Base-by-base conservation (phyloP, 2,888 invertebrate species). In the Rutpela maculata region DNA sequence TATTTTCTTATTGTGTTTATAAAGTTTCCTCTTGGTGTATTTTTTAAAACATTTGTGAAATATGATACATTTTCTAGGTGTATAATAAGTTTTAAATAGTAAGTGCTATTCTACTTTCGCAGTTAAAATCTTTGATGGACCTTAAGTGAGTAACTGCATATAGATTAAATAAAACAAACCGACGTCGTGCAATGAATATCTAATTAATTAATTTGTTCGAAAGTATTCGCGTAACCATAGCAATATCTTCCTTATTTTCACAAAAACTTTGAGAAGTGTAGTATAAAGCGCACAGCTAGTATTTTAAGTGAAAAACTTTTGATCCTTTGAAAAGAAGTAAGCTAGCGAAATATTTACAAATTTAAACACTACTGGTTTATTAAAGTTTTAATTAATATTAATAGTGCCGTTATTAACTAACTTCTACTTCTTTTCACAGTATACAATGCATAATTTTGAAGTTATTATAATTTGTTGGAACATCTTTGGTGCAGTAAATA, bases 241-340 rank as follows among this genome's bases (percentile, higher is more conserved):
- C 65, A n/a, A 35, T 65, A 35, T 65, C 65, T 31, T 56, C 56
- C 59, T 35, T 11, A n/a, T 26, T 70, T 57, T 66, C 68, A 26
- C 60, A 65, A 69, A 69, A 65, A 62, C 15, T 67, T 55, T 9
- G 1, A 35, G 19, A 70, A 76, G 55, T 60, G 67, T 50, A 70
- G 26, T 60, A 43, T 38, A 31, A 31, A 66, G 65, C 15, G 60
- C 22, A n/a, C 19, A 22, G 35, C 43, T 62, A 43, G 60, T 60
- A 60, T 60, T 74, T 55, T 68, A 79, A 79, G 71, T 79, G 77
- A 78, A 78, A 80, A 80, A 78, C 74, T 80, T 80, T 77, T 65
- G 75, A 76, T 72, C 77, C 76, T 71, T 73, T 73, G 65, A 75
- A 78, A 77, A 74, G 76, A 73, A 74, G 75, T 78, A 80, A 74